Evolutionary conservation across 2,797 vertebrate genomes (phyloP).

Genomic region (Bryconaethiops microstoma): DNA sequence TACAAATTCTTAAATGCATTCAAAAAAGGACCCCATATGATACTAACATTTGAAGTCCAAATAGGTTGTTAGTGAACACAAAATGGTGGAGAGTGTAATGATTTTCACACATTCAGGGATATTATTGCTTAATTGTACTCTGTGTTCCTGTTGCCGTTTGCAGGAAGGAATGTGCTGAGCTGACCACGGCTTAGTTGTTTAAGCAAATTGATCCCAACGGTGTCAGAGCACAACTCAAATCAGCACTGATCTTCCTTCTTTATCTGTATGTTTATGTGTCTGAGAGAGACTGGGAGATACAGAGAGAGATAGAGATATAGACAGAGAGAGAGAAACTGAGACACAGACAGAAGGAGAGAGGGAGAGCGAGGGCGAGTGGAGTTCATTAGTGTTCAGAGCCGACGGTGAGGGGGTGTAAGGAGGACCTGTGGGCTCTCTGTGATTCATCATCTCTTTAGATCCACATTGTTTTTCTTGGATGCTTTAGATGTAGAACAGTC

Average conservation of each 20-base stretch:
- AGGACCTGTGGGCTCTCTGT: slow-evolving; percentile 31
- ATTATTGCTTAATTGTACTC: not conserved
- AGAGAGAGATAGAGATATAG: slow-evolving; percentile 12
- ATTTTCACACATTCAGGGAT: not conserved
- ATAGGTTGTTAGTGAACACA: too few relatives aligned
- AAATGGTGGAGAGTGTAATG: not conserved
- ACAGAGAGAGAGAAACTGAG: slow-evolving; percentile 2
- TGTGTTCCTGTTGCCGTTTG: slow-evolving; percentile 27
- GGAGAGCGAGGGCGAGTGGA: slow-evolving; percentile 34
- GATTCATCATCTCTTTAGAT: slow-evolving; percentile 41
- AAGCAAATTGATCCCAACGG: slow-evolving; percentile 39
- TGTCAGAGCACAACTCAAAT: slow-evolving; percentile 45
- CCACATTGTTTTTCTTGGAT: slow-evolving; percentile 34
- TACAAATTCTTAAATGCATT: too few relatives aligned
- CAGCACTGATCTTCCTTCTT: slow-evolving; percentile 47
- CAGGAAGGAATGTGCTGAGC: not conserved
- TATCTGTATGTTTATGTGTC: slow-evolving; percentile 29
- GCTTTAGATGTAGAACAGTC: slow-evolving; percentile 15
- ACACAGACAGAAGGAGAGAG: slow-evolving; percentile 22
- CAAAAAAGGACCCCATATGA: too few relatives aligned
- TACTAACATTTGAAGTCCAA: too few relatives aligned
- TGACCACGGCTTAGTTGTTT: slow-evolving; percentile 34
- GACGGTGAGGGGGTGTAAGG: slow-evolving; percentile 32
- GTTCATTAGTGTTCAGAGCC: slow-evolving; percentile 44
- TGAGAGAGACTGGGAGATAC: slow-evolving; percentile 9